Evolutionary conservation across 2,797 vertebrate genomes (phyloP), one percentile per base, ranked within the genome.

Genomic region (Myotis pilosus): DNA sequence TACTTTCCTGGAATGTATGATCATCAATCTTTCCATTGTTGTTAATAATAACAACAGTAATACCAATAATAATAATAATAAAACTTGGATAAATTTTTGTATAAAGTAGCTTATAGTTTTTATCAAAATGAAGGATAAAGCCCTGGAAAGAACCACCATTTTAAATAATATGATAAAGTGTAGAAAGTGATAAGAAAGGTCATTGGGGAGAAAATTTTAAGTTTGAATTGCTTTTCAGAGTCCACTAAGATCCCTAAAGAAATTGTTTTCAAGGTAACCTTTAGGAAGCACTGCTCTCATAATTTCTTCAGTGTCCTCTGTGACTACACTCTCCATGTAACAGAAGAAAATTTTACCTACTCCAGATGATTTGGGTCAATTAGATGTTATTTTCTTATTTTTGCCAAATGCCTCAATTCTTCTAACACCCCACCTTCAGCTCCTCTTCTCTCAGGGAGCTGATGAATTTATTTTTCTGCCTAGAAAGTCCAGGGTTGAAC

Each of bases 371-470:
- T 94, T 96, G 33, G 72, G 75, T 94, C 94, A 91, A 94, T 96
- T 96, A 94, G 55, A 89, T 92, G 51, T 75, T 96, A 95, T 97
- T 97, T 96, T 92, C 82, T 94, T 94, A 91, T 95, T 96, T 96
- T 74, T 23, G 22, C 53, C 20, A 91, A 94, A 78, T 81, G 83
- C 20, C 55, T 96, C 55, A 95, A 79, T 94, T 47, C 53, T 87
- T 91, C 88, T 76, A 62, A 92, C 17, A 92, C 30, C 23, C 17
- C 36, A 38, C 55, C 86, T 94, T 92, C 5, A 1, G 16, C 75
- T 72, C 8, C 23, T 78, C 22, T 94, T 92, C 30, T 89, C 38
- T 79, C 55, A 93, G 12, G 13, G 92, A 89, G 64, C 51, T 69
- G 57, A 90, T 83, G 17, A 72, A 75, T 95, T 83, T 80, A 23